A percentile compares a stretch with the other conserved stretches of the same genome.
phyloP scores from a whole-genome alignment of 2,888 invertebrate species.

The Amiota communis region DNA sequence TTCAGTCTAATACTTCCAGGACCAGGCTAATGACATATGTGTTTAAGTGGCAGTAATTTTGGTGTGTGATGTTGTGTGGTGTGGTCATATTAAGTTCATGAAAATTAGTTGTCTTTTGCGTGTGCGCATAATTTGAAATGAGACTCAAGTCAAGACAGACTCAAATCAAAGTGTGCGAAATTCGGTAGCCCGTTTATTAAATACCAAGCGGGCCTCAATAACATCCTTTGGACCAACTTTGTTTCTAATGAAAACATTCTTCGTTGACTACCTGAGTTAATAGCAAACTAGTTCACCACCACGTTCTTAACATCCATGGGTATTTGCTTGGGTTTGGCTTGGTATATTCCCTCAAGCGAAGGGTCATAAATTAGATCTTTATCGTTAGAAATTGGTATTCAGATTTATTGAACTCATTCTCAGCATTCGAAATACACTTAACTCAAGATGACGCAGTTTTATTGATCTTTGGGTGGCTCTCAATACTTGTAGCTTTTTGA shows the following conservation, averaged over 20 bases:
- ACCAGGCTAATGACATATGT: background rate
- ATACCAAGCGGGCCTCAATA: constrained; percentile 27
- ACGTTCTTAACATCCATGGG: background rate
- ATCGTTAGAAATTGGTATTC: constrained; percentile 42
- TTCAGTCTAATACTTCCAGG: background rate
- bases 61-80: background rate
- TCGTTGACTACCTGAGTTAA: constrained; percentile 1
- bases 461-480: constrained; percentile 53
- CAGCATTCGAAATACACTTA: constrained; percentile 20
- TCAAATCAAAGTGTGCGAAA: constrained; percentile 52
- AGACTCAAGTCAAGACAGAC: background rate
- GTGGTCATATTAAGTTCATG: constrained; percentile 60
- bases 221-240: background rate
- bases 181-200: constrained; percentile 65
- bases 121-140: constrained; percentile 13
- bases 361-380: constrained; percentile 64
- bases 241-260: constrained; percentile 17
- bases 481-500: background rate
- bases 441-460: constrained; percentile 1
- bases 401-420: constrained; percentile 33
- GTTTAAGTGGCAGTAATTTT: background rate
- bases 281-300: background rate
- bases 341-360: constrained; percentile 37
- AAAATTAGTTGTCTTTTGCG: constrained; percentile 57
- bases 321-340: background rate